These are phyloP conservation scores for Bugulina stolonifera DNA, from an alignment of 2,888 invertebrate species.

Conservation along the genomic window DNA sequence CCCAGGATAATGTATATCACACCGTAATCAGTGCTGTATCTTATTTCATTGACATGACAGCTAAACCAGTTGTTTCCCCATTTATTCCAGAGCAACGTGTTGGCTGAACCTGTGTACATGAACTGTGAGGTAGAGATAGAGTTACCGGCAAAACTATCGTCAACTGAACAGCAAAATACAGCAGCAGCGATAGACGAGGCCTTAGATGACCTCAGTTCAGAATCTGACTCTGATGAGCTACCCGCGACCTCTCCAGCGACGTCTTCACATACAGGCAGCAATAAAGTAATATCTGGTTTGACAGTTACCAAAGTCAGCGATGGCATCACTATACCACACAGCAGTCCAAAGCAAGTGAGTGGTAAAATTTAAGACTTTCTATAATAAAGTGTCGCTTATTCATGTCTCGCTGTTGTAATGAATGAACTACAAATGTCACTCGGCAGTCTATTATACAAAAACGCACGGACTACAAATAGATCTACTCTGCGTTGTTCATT, in stretches of 20 bases:
- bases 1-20: too few relatives aligned
- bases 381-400: too few relatives aligned
- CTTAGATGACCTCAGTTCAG: not conserved
- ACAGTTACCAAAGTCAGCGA: not conserved
- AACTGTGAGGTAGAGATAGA: constrained; percentile 5
- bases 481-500: too few relatives aligned
- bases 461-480: too few relatives aligned
- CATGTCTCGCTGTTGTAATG: too few relatives aligned
- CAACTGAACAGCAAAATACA: not conserved
- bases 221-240: not conserved
- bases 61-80: too few relatives aligned
- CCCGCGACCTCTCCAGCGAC: not conserved
- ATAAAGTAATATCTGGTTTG: not conserved
- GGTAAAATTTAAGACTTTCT: too few relatives aligned
- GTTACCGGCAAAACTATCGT: not conserved
- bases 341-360: too few relatives aligned
- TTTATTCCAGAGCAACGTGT: not conserved
- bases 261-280: not conserved
- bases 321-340: not conserved
- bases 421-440: too few relatives aligned
- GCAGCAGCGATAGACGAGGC: constrained; percentile 20
- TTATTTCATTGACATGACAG: too few relatives aligned
- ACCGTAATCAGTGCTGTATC: too few relatives aligned
- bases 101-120: constrained; percentile 14
- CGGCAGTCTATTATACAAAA: too few relatives aligned